phyloP scores from a whole-genome alignment of 2,888 invertebrate genomes.

The Cryptus armator region DNA sequence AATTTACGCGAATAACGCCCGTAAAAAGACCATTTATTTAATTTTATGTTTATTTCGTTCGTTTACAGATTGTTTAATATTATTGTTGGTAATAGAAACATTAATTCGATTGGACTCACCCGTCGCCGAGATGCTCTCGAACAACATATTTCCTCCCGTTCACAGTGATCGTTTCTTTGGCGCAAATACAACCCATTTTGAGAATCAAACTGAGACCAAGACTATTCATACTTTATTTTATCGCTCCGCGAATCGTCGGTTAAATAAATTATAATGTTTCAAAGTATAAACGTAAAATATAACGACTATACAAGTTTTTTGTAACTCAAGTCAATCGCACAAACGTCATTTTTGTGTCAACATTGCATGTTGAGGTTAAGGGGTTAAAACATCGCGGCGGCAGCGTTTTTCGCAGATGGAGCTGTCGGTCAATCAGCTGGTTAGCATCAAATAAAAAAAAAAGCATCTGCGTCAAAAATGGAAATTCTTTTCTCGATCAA shows the following conservation, averaged over 20 bases:
- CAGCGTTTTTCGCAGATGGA: not conserved
- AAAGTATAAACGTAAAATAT: slow-evolving; percentile 11
- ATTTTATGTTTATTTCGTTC: not conserved
- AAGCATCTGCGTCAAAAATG: not conserved
- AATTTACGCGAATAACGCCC: too few relatives aligned
- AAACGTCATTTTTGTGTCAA: slow-evolving; percentile 26
- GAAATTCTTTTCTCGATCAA: not conserved
- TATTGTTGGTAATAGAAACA: not conserved
- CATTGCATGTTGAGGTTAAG: not conserved
- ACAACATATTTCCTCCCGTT: slow-evolving; percentile 90
- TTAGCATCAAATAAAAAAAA: not conserved
- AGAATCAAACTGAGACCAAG: slow-evolving; percentile 90
- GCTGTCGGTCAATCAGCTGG: not conserved
- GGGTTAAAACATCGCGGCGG: not conserved
- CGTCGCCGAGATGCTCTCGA: slow-evolving; percentile 91
- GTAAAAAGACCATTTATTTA: not conserved
- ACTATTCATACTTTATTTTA: slow-evolving; percentile 87
- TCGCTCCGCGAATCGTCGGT: not conserved
- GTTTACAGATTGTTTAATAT: not conserved
- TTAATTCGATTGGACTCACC: slow-evolving; percentile 85
- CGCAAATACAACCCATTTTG: slow-evolving; percentile 92
- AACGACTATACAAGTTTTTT: not conserved
- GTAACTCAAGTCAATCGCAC: not conserved
- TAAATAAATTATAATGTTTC: not conserved
- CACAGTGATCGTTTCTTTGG: slow-evolving; percentile 90